Evolutionary conservation across 37 sponge, comb jelly and placozoan genomes (phyloP).

Genomic region (Haliclona indistincta): DNA sequence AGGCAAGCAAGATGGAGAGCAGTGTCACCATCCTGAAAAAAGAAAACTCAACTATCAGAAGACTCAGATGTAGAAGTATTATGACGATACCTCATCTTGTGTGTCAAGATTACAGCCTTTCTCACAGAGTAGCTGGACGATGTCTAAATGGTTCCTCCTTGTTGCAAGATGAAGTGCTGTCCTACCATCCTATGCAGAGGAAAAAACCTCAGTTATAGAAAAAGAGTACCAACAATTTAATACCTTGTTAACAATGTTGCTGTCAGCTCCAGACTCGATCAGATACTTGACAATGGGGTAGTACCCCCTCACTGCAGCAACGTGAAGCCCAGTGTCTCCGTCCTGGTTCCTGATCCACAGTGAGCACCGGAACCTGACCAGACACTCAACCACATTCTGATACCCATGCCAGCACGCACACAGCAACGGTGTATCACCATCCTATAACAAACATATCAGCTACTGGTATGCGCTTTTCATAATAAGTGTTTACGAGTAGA

Average conservation of each 20-base stretch:
- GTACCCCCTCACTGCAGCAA: constrained; percentile 84
- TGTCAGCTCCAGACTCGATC: constrained; percentile 51
- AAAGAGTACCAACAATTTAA: neutral
- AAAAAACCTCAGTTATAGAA: neutral
- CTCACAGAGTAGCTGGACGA: constrained; percentile 81
- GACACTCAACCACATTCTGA: constrained; percentile 69
- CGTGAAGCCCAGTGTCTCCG: constrained; percentile 77
- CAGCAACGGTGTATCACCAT: constrained; percentile 83
- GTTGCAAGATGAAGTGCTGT: constrained; percentile 75
- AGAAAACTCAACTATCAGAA: neutral
- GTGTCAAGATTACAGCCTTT: constrained; percentile 53
- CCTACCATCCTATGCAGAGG: constrained; percentile 62
- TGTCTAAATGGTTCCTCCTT: constrained; percentile 73
- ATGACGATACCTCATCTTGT: constrained; percentile 60
- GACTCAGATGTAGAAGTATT: neutral
- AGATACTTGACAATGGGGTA: constrained; percentile 66
- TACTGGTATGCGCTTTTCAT: no score
- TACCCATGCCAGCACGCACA: constrained; percentile 89
- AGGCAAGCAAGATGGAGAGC: constrained; percentile 84
- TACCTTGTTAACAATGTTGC: constrained; percentile 70
- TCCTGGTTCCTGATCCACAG: constrained; percentile 57
- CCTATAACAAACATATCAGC: no score
- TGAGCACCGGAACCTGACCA: constrained; percentile 52
- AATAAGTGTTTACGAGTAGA: no score
- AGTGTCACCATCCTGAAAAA: constrained; percentile 69